A percentile compares a stretch with the other conserved stretches of the same genome.
These are phyloP conservation scores for Sabatieria punctata DNA, from an alignment of 2,888 invertebrate genomes.

Conservation along the genomic window DNA sequence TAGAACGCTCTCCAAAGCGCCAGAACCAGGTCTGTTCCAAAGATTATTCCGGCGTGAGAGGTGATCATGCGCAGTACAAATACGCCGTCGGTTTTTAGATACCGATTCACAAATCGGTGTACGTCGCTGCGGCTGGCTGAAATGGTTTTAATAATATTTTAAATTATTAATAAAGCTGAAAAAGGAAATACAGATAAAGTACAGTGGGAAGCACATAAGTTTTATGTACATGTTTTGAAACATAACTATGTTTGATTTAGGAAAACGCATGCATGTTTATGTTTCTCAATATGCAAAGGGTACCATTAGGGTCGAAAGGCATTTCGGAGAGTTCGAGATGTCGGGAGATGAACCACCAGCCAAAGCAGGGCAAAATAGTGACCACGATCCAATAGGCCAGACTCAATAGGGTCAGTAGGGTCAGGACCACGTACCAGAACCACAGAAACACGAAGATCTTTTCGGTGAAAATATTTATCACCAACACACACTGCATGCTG, in stretches of 20 bases:
- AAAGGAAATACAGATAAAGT: too few species aligned
- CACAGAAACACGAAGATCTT: neutral
- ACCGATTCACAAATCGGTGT: constrained; percentile 7
- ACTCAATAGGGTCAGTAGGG: constrained; percentile 18
- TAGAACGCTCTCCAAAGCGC: constrained; percentile 10
- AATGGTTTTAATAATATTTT: too few species aligned
- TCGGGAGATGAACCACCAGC: constrained; percentile 21
- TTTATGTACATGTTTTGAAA: too few species aligned
- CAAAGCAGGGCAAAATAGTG: constrained; percentile 23
- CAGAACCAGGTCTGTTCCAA: constrained; percentile 9
- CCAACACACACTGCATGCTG: constrained; percentile 25
- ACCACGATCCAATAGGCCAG: constrained; percentile 24
- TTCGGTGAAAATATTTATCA: constrained; percentile 17
- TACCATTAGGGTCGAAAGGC: neutral
- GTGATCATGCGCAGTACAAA: constrained; percentile 11
- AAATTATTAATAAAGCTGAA: too few species aligned
- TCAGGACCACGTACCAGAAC: constrained; percentile 22
- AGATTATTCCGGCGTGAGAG: constrained; percentile 9
- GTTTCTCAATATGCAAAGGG: too few species aligned
- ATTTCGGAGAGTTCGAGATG: constrained; percentile 21
- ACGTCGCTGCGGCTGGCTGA: constrained; percentile 7
- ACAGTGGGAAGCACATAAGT: too few species aligned
- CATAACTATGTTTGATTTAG: too few species aligned
- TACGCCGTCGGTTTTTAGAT: constrained; percentile 9
- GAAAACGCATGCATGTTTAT: too few species aligned